Evolutionary conservation across 2,113 vertebrate species (phyloP), one percentile per base, ranked within the genome.

Genomic region (Solea solea): DNA sequence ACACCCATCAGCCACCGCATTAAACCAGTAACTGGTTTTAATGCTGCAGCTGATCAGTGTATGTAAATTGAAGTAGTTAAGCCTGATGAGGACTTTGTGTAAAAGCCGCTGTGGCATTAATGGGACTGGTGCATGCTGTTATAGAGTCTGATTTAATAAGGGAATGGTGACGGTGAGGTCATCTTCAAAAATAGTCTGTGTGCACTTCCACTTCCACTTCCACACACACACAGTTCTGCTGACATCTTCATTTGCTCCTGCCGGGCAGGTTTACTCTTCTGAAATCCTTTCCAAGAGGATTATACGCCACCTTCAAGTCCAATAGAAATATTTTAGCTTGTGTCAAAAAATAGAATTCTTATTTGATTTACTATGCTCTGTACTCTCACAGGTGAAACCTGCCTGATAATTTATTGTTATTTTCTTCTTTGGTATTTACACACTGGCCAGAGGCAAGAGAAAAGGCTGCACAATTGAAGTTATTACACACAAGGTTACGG

Each of bases 221-320:
- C 64, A 62, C 65, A 64, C 72, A 1, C 45, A 69, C 76, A 72
- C 64, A 52, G 60, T 53, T 52, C 79, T 62, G 77, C 78, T 84
- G 83, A 84, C 64, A 71, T 81, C 72, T 83, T 83, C 15, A 83
- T 89, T 77, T 79, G 59, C 69, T 62, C 56, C 67, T 76, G 65
- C 60, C 7, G 2, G 64, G 73, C 72, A 78, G 46, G 69, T 74
- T 81, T 74, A 60, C 68, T 78, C 21, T 58, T 66, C 64, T 60
- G 63, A 57, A 77, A 49, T 68, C 50, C 63, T 69, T 60, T 72
- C 14, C 0, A 7, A 65, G 68, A 61, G 73, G 80, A 86, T 90
- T 77, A 72, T 54, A 69, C 60, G 55, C 40, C 68, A 79, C 49
- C 54, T 52, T 54, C 66, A 55, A 34, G 55, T 74, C 70, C 28